phyloP scores from a whole-genome alignment of 1,140 invertebrate genomes.

The Pentalonia nigronervosa region DNA sequence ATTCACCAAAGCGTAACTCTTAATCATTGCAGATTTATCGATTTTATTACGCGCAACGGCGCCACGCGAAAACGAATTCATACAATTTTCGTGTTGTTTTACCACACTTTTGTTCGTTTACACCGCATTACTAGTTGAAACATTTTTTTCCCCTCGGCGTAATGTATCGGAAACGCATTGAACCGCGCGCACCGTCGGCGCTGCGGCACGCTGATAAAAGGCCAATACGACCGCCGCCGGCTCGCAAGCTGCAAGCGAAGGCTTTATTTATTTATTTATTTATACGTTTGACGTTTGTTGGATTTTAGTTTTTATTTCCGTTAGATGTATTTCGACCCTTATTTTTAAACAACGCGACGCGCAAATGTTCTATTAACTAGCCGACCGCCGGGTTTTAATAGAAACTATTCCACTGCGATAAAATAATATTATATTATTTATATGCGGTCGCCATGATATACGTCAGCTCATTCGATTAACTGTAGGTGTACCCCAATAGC shows the following conservation, averaged over 20 bases:
- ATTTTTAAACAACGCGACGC: background rate
- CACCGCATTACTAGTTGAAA: conserved; percentile 6
- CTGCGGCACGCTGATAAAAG: background rate
- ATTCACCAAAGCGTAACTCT: background rate
- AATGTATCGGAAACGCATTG: background rate
- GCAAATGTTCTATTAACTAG: background rate
- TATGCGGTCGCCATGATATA: background rate
- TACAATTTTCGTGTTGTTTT: background rate
- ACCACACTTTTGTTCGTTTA: background rate
- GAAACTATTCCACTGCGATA: background rate
- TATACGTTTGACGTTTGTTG: conserved; percentile 13
- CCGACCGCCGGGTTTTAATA: background rate
- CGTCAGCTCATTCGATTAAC: background rate
- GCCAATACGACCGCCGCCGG: background rate
- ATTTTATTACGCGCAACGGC: background rate
- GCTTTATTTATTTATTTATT: conserved; percentile 5
- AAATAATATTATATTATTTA: conserved; percentile 9
- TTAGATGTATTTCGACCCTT: background rate
- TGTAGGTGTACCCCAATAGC: background rate
- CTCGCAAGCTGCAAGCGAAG: background rate
- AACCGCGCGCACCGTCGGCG: background rate
- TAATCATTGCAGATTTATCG: background rate
- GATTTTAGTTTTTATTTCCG: background rate
- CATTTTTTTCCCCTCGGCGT: background rate
- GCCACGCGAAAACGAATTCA: background rate